These are phyloP conservation scores for Drosophila pseudoobscura DNA, from an alignment of 1,140 invertebrate species.

Conservation along the genomic window DNA sequence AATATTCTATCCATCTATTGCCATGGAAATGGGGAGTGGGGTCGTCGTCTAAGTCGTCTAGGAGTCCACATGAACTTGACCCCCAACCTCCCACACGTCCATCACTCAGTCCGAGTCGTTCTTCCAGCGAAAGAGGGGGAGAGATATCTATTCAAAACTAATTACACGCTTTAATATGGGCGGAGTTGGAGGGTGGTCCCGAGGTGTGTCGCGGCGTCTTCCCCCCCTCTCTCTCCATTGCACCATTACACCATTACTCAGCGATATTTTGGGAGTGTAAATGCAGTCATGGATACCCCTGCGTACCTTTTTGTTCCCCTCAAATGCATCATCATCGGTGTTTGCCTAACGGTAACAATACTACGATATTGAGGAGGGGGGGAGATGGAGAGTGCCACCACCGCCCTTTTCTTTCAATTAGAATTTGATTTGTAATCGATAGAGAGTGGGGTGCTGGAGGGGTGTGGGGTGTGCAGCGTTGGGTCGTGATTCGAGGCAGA, in stretches of 20 bases:
- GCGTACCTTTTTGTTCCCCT: slow-evolving; percentile 25
- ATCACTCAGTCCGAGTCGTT: slow-evolving; percentile 2
- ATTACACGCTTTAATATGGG: slow-evolving; percentile 38
- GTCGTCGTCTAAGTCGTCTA: not conserved
- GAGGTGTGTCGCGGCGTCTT: slow-evolving; percentile 23
- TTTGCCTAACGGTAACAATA: slow-evolving; percentile 29
- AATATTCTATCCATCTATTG: slow-evolving; percentile 24
- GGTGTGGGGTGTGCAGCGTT: not conserved
- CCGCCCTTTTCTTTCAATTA: slow-evolving; percentile 24
- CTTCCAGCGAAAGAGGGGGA: not conserved
- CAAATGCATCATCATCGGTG: slow-evolving; percentile 27
- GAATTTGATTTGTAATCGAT: slow-evolving; percentile 30
- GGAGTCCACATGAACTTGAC: slow-evolving; percentile 21
- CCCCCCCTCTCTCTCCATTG: not conserved
- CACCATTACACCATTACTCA: slow-evolving; percentile 32
- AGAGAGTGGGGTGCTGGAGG: not conserved
- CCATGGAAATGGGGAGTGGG: slow-evolving; percentile 10
- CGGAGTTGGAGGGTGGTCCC: not conserved
- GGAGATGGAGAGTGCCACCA: not conserved
- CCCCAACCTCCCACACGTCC: not conserved
- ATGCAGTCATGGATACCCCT: slow-evolving; percentile 47
- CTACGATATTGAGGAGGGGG: slow-evolving; percentile 1
- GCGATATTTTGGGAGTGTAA: slow-evolving; percentile 37
- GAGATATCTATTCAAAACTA: slow-evolving; percentile 36
- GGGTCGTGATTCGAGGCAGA: not conserved